Evolutionary conservation across 2,888 invertebrate species (phyloP), one percentile per base, ranked within the genome.

Genomic region (Pelosia muscerda): DNA sequence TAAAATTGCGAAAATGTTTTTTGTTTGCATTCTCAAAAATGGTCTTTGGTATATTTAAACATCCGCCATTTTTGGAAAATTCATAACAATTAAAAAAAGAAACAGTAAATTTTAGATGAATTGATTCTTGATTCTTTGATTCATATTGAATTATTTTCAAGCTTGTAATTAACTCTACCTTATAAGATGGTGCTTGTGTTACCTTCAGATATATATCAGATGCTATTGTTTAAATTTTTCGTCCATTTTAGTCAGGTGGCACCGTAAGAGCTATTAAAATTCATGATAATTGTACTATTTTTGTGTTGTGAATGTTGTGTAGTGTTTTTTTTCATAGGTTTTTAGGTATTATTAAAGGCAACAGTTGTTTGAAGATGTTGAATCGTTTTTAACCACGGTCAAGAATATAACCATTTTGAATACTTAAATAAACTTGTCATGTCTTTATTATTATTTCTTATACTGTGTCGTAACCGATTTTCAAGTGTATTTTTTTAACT

Each of bases 201-300:
- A 31, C 9, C 1, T n/a, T n/a, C 31, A 25, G 6, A 23, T 11
- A 23, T 22, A 15, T 49, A 57, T 6, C n/a, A 54, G 8, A 25
- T 6, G n/a, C 10, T 25, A 26, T 59, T 42, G 25, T 61, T 49
- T 61, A 15, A 66, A 55, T 61, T 31, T 22, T 54, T 19, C 28
- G 31, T 66, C 61, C 28, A 61, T 53, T 11, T 56, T 42, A 55
- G 49, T 28, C 25, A 62, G 5, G 22, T 49, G 56, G 34, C 60
- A 54, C 31, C 53, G 26, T 25, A 56, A 66, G 66, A 66, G 66
- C 66, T 57, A 11, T 53, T 62, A 22, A 25, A 60, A 13, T 26
- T 23, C n/a, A n/a, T n/a, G n/a, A 23, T 56, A 10, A 22, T 62
- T 57, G 53, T 53, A 19, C 15, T 23, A 26, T 55, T 13, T 25